Conservation (phyloP, 1,140 invertebrate genomes). For the Agrypnia vestita region DNA sequence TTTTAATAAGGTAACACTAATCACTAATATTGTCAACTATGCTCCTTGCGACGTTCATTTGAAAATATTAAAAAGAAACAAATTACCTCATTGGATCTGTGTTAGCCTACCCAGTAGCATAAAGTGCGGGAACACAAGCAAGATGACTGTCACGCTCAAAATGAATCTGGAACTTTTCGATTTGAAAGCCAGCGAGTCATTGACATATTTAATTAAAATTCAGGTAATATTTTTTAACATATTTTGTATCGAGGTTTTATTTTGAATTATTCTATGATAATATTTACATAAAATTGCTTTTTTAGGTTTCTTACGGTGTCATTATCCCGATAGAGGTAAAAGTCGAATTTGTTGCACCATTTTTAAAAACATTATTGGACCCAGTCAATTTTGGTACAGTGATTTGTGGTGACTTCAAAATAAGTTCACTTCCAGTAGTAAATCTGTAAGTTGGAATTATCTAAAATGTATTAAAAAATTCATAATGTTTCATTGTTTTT, state of each 20-base stretch:
- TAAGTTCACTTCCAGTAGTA: slow-evolving; percentile 27
- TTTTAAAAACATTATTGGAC: not conserved
- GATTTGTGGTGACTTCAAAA: slow-evolving; percentile 34
- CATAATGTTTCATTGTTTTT: too few relatives aligned
- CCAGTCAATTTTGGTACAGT: not conserved
- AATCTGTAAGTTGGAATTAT: slow-evolving; percentile 26
- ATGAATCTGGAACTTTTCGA: not conserved
- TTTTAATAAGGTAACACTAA: not conserved
- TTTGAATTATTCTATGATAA: too few relatives aligned
- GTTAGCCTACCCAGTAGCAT: not conserved
- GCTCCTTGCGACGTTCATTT: not conserved
- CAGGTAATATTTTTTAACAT: not conserved
- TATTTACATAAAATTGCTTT: not conserved
- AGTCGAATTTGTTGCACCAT: not conserved
- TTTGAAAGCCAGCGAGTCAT: not conserved
- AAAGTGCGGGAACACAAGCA: not conserved
- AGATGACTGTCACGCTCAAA: slow-evolving; percentile 4
- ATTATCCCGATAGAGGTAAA: slow-evolving; percentile 19
- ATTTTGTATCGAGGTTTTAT: not conserved
- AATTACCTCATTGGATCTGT: slow-evolving; percentile 19
- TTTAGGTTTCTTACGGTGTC: slow-evolving; percentile 19
- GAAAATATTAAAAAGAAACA: slow-evolving; percentile 21
- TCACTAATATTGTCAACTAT: not conserved
- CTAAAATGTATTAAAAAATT: too few relatives aligned
- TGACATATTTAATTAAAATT: slow-evolving; percentile 17